Evolutionary conservation across 2,888 invertebrate species (phyloP), one percentile per base, ranked within the genome.

Genomic region (Hartigia nigra): DNA sequence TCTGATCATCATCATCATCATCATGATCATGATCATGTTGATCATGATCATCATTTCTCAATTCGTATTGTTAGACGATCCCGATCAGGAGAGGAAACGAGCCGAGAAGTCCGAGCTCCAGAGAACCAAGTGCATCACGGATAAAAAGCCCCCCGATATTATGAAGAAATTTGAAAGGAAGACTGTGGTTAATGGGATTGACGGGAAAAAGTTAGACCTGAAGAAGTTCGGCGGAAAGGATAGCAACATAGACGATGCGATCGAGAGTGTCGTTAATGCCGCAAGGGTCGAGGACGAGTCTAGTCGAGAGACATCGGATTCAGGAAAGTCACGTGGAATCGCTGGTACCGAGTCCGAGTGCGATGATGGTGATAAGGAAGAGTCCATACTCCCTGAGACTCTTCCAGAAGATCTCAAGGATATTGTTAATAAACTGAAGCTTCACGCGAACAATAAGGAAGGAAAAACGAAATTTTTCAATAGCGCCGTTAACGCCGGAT

Each of bases 231-330:
- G 87, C 31, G 87, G 88, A 76, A 92, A 92, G 82, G 92, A 93
- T 82, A 92, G 92, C 81, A 92, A 92, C 81, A 92, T 93, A 74
- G 92, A 91, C 77, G 93, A 93, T 84, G 92, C 92, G 31, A 94
- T 94, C 82, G 94, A 94, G 84, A 93, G 93, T 70, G 94, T 94
- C 23, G 92, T 93, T 31, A 93, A 92, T 85, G 93, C 92, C n/a
- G 90, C 89, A 4, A 85, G 89, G 78, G 86, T 86, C 3, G 91
- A 90, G 12, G 91, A 91, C 75, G 91, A 92, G 69, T 91, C 90
- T 34, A 92, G 92, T 82, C 87, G 86, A 32, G 92, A 91, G 76
- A 91, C 90, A 69, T 83, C 87, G 34, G 90, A 90, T 83, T 90
- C 89, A 78, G 93, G 94, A 2, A 90, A 90, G 83, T 90, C 90